Evolutionary conservation across 1,140 invertebrate genomes (phyloP).

Genomic region (Diorhabda elongata): DNA sequence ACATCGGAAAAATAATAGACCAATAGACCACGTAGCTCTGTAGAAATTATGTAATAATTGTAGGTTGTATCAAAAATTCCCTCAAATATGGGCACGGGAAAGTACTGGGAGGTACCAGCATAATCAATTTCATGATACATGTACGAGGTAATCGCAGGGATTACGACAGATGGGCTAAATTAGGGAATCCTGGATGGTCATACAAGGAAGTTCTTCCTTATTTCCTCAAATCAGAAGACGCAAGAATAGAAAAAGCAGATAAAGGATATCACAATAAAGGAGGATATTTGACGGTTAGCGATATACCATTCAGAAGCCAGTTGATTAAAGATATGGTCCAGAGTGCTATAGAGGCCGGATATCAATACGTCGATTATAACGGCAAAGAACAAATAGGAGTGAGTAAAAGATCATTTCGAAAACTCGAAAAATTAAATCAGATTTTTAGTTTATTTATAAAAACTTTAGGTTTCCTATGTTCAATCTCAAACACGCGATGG

Average conservation of each 20-base stretch:
- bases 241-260: slow-evolving; percentile 44
- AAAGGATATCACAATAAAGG: slow-evolving; percentile 50
- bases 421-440: too few species aligned
- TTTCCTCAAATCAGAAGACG: slow-evolving; percentile 75
- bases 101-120: slow-evolving; percentile 69
- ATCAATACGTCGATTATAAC: slow-evolving; percentile 45
- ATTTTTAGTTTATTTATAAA: too few species aligned
- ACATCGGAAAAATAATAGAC: too few species aligned
- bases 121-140: slow-evolving; percentile 89
- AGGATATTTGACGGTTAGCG: slow-evolving; percentile 37
- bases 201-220: slow-evolving; percentile 77
- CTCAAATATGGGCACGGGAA: slow-evolving; percentile 49
- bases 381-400: background rate
- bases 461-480: slow-evolving; percentile 66
- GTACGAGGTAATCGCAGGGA: slow-evolving; percentile 69
- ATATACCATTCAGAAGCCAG: slow-evolving; percentile 57
- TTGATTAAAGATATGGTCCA: slow-evolving; percentile 63
- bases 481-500: slow-evolving; percentile 77
- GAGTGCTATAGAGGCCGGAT: slow-evolving; percentile 70
- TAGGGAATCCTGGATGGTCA: slow-evolving; percentile 77
- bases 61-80: background rate
- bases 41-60: background rate
- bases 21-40: too few species aligned
- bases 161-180: slow-evolving; percentile 62
- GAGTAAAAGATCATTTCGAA: background rate